Base-by-base conservation (phyloP, 2,888 invertebrate species). In the Blastobasis lacticolella region DNA sequence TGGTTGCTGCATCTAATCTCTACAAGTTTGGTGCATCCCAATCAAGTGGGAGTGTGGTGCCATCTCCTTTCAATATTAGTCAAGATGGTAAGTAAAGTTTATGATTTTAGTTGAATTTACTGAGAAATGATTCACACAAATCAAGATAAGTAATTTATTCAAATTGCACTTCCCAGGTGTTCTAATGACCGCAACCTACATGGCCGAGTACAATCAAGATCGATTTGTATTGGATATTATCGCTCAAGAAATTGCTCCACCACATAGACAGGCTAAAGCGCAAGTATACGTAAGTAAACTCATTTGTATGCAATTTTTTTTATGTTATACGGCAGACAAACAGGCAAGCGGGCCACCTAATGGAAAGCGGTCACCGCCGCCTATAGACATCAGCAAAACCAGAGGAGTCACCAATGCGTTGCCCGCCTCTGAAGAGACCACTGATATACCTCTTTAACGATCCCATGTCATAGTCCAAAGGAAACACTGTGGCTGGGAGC, bases 121-220 rank as follows among this genome's bases (percentile, higher is more conserved):
- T 2, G 23, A 23, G 23, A 23, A 23, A 23, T 23, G 23, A 23
- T 23, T 23, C 3, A 23, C 23, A 23, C 23, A 23, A 23, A 23
- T 23, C 23, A 23, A 23, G 23, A 23, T 23, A 23, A 23, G 23
- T 23, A 23, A 23, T 23, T 23, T 23, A 23, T 23, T 23, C 23
- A 23, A 1, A 23, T 23, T 23, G 23, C 1, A 23, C 23, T 53
- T 54, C 54, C 0, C 61, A 89, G 89, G 89, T 43, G 66, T 86
- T 1, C 78, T 95, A 38, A 90, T 90, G 54, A 96, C 96, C 0
- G 93, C 95, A 0, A 91, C 93, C 38, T 94, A 94, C 66, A 93
- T 97, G 92, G 93, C 95, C 0, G 96, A 97, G 70, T 97, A 96
- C 76, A 95, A 95, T 69, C 95, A 96, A 65, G 95, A 96, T 69